Conservation (phyloP, 92 coral and sea anemone species). For the Zoanthus sansibaricus region DNA sequence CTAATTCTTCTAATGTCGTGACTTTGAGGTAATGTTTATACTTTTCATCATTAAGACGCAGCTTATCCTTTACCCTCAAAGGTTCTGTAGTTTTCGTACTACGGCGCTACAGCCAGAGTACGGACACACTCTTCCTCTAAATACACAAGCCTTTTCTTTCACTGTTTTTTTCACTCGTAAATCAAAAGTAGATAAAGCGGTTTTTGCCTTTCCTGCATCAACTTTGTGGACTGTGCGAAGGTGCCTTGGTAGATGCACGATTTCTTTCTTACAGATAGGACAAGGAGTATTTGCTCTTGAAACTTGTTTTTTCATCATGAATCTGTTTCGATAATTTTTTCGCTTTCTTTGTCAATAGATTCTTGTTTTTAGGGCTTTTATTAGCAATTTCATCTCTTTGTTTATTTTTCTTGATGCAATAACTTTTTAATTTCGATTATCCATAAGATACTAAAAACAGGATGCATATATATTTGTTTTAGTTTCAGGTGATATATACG, state of each 20-base stretch:
- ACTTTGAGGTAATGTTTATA: background rate
- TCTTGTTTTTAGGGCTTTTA: background rate
- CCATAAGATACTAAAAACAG: background rate
- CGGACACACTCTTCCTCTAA: constrained; percentile 1
- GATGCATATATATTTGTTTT: background rate
- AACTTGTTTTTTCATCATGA: background rate
- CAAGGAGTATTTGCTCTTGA: background rate
- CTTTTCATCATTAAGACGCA: background rate
- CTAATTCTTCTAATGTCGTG: background rate
- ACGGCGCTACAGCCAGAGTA: background rate
- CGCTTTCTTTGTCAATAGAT: background rate
- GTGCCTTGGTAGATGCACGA: constrained; percentile 39
- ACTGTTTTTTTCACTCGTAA: background rate
- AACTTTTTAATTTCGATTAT: background rate
- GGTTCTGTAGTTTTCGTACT: constrained; percentile 11
- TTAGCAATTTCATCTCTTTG: background rate
- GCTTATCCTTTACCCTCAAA: background rate
- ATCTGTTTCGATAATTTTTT: background rate
- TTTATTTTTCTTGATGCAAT: background rate
- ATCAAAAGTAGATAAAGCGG: constrained; percentile 10
- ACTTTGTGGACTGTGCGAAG: constrained; percentile 31
- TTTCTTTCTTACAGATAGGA: constrained; percentile 25
- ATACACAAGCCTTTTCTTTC: background rate
- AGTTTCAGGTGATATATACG: background rate
- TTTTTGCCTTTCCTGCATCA: constrained; percentile 11